Evolutionary conservation across 2,113 vertebrate genomes (phyloP).

Genomic region (Pelobates fuscus): DNA sequence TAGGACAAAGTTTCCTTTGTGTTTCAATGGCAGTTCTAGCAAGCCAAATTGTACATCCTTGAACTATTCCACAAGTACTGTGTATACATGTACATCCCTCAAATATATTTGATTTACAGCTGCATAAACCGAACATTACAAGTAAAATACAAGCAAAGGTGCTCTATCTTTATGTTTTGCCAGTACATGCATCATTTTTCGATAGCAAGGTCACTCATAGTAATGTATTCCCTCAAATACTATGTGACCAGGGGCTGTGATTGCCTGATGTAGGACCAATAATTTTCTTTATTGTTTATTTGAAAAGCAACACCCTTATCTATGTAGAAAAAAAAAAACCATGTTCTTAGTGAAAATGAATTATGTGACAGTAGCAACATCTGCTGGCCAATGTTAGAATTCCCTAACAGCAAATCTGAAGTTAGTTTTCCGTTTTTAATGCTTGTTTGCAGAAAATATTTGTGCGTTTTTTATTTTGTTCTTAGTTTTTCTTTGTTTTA

Average conservation of each 20-base stretch:
- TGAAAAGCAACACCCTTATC: conserved; percentile 31
- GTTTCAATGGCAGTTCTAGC: not conserved
- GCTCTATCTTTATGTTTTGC: not conserved
- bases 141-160: not conserved
- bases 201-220: not conserved
- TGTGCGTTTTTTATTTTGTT: too few relatives aligned
- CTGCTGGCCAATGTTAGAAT: conserved; percentile 38
- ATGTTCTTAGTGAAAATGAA: not conserved
- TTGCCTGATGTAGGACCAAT: not conserved
- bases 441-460: too few relatives aligned
- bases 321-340: conserved; percentile 19
- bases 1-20: not conserved
- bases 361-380: conserved; percentile 47
- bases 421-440: too few relatives aligned
- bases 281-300: conserved; percentile 33
- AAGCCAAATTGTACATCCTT: not conserved
- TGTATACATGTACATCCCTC: not conserved
- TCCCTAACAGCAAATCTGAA: not conserved
- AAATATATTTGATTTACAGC: conserved; percentile 8
- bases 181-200: not conserved
- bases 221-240: conserved; percentile 5
- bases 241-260: not conserved
- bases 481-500: too few relatives aligned
- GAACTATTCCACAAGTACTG: not conserved
- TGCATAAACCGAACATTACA: not conserved